Percentiles rank a stretch among this genome's conserved stretches.
These are phyloP conservation scores for Salvelinus namaycush DNA, from an alignment of 2,113 vertebrate genomes.

Conservation along the genomic window DNA sequence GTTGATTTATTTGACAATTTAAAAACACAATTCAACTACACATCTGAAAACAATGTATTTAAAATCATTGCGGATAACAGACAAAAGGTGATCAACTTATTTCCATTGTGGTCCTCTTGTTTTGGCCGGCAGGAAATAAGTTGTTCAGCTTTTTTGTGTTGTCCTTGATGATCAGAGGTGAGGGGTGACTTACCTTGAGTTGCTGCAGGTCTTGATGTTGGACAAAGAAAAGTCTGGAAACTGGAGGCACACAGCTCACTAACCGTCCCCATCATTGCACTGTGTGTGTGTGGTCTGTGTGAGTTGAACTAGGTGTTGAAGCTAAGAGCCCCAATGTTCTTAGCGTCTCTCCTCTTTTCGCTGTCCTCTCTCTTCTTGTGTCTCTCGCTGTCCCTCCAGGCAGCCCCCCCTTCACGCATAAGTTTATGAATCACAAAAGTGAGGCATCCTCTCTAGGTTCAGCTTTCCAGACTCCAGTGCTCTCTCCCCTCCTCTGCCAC, in stretches of 20 bases:
- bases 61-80: conserved; percentile 19
- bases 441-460: not conserved
- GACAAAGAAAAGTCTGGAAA: conserved; percentile 88
- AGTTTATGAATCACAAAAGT: too few relatives aligned
- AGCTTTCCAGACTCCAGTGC: not conserved
- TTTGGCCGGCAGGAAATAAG: not conserved
- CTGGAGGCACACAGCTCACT: conserved; percentile 89
- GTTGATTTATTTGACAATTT: not conserved
- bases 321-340: not conserved
- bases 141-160: too few relatives aligned
- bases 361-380: not conserved
- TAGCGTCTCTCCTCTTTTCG: not conserved
- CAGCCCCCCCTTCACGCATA: not conserved
- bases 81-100: conserved; percentile 29
- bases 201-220: conserved; percentile 63
- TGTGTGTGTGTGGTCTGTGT: conserved; percentile 29
- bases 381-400: not conserved
- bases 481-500: not conserved
- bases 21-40: too few relatives aligned
- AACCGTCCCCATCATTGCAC: conserved; percentile 80
- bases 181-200: conserved; percentile 62
- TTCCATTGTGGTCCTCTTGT: conserved; percentile 3
- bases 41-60: too few relatives aligned
- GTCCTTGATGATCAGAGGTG: not conserved
- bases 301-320: not conserved